Evolutionary conservation across 2,113 vertebrate species (phyloP), one percentile per base, ranked within the genome.

Genomic region (Sarotherodon lohbergeri): DNA sequence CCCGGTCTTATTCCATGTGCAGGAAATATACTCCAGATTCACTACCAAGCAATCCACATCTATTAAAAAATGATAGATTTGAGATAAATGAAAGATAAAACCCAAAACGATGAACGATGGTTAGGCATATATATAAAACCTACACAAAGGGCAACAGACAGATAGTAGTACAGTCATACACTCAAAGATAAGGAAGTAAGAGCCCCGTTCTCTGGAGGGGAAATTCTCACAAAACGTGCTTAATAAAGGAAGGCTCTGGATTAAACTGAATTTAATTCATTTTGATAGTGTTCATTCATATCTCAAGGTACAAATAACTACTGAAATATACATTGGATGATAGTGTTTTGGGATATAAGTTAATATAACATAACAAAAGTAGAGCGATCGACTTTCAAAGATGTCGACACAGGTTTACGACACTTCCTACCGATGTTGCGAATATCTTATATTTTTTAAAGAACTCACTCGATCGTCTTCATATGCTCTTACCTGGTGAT

Each of bases 41-140:
- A 94, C 4, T 48, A 94, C 59, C 39, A 89, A 29, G 81, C 94
- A 95, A 2, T 89, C 68, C 13, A 93, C 83, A 61, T 93, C 94
- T 95, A 85, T 71, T 43, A 88, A 34, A 84, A 80, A 86, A 86
- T 22, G 16, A 12, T 14, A 19, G 17, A 81, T 52, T 8, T 78
- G 27, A 78, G 16, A 32, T 52, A 10, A 52, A n/a, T 32, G 29
- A 29, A 78, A 52, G 48, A 78, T 9, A 52, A 78, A 78, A 34
- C 16, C 46, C 7, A 52, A 78, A 52, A 52, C 2, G 24, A 8
- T 52, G 17, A 73, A 73, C 4, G 29, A 34, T 63, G 22, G 46
- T 78, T 78, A 32, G 9, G 10, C 46, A 13, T 78, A n/a, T 13
- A 78, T 48, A n/a, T 14, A 8, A 29, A 59, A 66, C 6, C 11